phyloP scores from a whole-genome alignment of 2,888 invertebrate genomes.

The Candidula unifasciata region DNA sequence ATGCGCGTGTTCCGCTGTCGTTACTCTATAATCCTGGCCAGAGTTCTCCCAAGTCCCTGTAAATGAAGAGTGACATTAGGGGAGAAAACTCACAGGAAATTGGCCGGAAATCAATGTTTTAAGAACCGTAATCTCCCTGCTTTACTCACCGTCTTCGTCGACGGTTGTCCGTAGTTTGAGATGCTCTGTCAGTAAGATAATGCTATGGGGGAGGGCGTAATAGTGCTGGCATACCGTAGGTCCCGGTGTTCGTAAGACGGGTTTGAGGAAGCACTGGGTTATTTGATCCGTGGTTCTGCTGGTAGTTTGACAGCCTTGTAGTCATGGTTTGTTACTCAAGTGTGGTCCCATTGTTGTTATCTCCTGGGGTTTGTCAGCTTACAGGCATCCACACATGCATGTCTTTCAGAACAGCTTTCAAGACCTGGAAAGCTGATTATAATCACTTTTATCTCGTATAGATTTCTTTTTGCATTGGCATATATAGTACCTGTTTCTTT shows the following conservation, averaged over 20 bases:
- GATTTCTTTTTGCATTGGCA: too few relatives aligned
- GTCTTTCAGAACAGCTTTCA: background rate
- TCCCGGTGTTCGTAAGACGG: too few relatives aligned
- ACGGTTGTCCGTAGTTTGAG: conserved; percentile 28
- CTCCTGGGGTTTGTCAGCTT: background rate
- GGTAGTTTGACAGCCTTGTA: background rate
- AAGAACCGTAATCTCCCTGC: conserved; percentile 51
- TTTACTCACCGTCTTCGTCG: conserved; percentile 49
- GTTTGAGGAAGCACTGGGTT: background rate
- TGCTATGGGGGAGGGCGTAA: background rate
- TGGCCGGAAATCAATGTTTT: conserved; percentile 52
- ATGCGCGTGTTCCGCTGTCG: conserved; percentile 48
- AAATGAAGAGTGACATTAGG: conserved; percentile 54
- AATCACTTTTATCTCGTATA: too few relatives aligned
- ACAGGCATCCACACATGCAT: background rate
- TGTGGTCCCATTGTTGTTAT: too few relatives aligned
- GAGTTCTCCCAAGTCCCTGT: conserved; percentile 39
- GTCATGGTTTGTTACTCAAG: too few relatives aligned
- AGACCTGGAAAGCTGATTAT: too few relatives aligned
- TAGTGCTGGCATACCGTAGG: background rate
- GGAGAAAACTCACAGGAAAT: conserved; percentile 51
- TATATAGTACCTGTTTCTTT: too few relatives aligned
- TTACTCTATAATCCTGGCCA: conserved; percentile 40
- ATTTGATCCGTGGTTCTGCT: background rate
- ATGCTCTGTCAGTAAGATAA: conserved; percentile 8